Evolutionary conservation across 2,888 invertebrate genomes (phyloP).

Genomic region (Hesperia comma): DNA sequence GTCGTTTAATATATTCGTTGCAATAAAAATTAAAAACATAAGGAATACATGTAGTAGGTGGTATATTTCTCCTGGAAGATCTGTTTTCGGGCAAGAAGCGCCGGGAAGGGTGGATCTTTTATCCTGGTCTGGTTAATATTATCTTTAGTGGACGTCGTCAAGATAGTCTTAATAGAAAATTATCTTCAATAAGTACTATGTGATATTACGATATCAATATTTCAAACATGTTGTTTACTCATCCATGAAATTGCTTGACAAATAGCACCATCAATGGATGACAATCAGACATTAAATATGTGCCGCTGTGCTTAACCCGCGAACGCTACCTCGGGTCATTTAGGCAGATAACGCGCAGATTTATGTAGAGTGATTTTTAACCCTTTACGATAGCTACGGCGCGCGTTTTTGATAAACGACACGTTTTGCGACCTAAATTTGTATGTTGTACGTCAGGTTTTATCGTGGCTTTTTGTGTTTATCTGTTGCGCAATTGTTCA

Average conservation of each 20-base stretch:
- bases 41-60: too few relatives aligned
- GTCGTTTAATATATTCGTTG: too few relatives aligned
- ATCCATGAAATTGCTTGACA: conserved; percentile 42
- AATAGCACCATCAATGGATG: conserved; percentile 57
- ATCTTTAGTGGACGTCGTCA: too few relatives aligned
- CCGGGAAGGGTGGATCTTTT: too few relatives aligned
- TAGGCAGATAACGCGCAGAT: conserved; percentile 73
- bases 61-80: too few relatives aligned
- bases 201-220: conserved; percentile 29
- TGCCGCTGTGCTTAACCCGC: conserved; percentile 51
- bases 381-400: conserved; percentile 63
- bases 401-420: conserved; percentile 60
- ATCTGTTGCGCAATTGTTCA: conserved; percentile 47
- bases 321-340: conserved; percentile 66
- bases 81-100: too few relatives aligned
- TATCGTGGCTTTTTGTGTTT: conserved; percentile 45
- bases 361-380: conserved; percentile 81
- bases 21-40: neutral
- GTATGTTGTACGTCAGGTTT: conserved; percentile 51
- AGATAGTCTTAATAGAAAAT: too few relatives aligned
- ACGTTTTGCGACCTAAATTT: conserved; percentile 55
- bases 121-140: too few relatives aligned
- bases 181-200: too few relatives aligned
- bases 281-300: conserved; percentile 52
- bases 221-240: conserved; percentile 4